Evolutionary conservation across 2,888 invertebrate species (phyloP).

Genomic region (Lasiommata megera): DNA sequence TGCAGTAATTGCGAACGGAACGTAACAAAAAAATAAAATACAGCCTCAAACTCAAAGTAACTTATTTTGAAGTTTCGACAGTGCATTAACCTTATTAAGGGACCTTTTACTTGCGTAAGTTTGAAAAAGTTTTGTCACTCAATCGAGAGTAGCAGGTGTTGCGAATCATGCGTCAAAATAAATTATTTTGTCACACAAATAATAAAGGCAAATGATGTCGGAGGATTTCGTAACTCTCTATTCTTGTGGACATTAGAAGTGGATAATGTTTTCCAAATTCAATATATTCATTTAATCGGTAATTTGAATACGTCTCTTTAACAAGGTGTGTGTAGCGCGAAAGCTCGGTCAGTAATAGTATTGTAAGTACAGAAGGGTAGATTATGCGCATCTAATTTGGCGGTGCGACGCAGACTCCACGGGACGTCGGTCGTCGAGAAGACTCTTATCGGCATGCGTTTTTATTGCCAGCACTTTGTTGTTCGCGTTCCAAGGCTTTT

Average conservation of each 20-base stretch:
- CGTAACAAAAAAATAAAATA: neutral
- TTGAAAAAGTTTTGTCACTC: slow-evolving; percentile 2
- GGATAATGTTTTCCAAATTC: slow-evolving; percentile 9
- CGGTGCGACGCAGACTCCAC: slow-evolving; percentile 47
- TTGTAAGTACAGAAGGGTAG: slow-evolving; percentile 40
- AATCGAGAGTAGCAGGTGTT: neutral
- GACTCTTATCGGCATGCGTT: slow-evolving; percentile 63
- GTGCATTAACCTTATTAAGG: slow-evolving; percentile 7
- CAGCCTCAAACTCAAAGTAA: neutral
- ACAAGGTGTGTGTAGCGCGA: slow-evolving; percentile 33
- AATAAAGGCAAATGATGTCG: neutral
- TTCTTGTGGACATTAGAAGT: neutral
- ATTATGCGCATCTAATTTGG: slow-evolving; percentile 79
- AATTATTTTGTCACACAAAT: neutral
- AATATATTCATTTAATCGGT: slow-evolving; percentile 19
- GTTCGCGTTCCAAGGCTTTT: slow-evolving; percentile 69
- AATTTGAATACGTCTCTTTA: slow-evolving; percentile 28
- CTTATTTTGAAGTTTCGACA: neutral
- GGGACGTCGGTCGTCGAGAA: slow-evolving; percentile 45
- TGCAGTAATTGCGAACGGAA: slow-evolving; percentile 5
- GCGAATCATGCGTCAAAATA: neutral
- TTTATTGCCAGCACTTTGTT: slow-evolving; percentile 76
- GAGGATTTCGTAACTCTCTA: neutral
- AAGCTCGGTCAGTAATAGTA: slow-evolving; percentile 33
- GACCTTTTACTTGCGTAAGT: neutral